phyloP scores from a whole-genome alignment of 2,888 invertebrate species.

The Teinopalpus imperialis region DNA sequence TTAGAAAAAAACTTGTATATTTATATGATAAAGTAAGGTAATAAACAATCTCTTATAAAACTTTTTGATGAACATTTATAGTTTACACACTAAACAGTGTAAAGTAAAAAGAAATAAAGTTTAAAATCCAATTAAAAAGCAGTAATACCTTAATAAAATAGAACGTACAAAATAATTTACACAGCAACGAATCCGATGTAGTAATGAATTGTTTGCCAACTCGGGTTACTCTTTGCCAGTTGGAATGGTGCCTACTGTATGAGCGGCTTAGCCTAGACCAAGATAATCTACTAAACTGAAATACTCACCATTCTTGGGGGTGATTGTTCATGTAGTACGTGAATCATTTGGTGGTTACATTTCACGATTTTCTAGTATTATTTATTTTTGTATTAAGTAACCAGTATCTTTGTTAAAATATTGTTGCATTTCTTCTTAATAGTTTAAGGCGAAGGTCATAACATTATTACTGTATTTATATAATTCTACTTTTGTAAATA shows the following conservation, averaged over 20 bases:
- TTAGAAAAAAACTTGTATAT: too few relatives aligned
- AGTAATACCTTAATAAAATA: constrained; percentile 16
- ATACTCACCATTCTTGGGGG: constrained; percentile 30
- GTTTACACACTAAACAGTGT: too few relatives aligned
- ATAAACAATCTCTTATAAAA: too few relatives aligned
- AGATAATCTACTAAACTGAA: constrained; percentile 40
- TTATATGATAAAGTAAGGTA: too few relatives aligned
- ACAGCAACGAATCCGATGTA: constrained; percentile 27
- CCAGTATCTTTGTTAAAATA: too few relatives aligned
- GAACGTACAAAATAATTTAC: constrained; percentile 26
- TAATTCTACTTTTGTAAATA: too few relatives aligned
- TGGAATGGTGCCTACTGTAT: constrained; percentile 35
- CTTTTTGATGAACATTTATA: too few relatives aligned
- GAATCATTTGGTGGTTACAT: constrained; percentile 15
- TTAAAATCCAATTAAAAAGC: constrained; percentile 17
- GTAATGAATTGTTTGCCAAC: constrained; percentile 32
- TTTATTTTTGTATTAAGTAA: background rate
- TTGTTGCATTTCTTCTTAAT: too few relatives aligned
- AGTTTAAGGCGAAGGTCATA: too few relatives aligned
- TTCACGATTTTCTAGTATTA: background rate
- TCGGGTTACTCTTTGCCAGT: constrained; percentile 33
- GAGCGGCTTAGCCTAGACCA: constrained; percentile 29
- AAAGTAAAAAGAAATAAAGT: background rate
- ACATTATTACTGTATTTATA: too few relatives aligned
- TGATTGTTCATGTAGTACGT: constrained; percentile 27